Conservation (phyloP, 1,140 invertebrate species). For the Drosophila nigrodunni region DNA sequence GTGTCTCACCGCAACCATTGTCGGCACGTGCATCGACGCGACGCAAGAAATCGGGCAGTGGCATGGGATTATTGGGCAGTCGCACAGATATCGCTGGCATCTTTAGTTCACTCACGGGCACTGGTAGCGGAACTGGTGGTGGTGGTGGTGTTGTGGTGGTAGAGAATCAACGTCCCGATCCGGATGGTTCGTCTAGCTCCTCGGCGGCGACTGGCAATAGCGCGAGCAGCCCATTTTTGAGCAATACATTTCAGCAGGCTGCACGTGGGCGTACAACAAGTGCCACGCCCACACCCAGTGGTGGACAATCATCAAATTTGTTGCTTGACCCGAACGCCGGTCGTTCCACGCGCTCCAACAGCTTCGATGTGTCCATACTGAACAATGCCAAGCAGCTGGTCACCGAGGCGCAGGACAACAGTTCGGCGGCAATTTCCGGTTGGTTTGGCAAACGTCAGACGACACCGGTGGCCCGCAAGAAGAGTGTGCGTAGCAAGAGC, state of each 20-base stretch:
- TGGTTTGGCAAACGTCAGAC: constrained; percentile 92
- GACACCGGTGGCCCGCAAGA: constrained; percentile 89
- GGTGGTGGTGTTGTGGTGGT: constrained; percentile 85
- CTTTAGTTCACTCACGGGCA: constrained; percentile 90
- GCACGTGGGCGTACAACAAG: constrained; percentile 78
- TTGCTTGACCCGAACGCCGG: constrained; percentile 80
- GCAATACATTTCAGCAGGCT: constrained; percentile 62
- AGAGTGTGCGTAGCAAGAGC: constrained; percentile 85
- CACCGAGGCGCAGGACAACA: constrained; percentile 84
- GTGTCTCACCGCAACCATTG: constrained; percentile 84
- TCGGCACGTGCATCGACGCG: constrained; percentile 66
- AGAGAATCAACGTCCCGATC: constrained; percentile 89
- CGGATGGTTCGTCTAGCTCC: constrained; percentile 66
- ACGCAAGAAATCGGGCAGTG: constrained; percentile 83
- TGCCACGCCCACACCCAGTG: constrained; percentile 69
- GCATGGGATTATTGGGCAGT: constrained; percentile 88
- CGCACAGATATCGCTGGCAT: constrained; percentile 90
- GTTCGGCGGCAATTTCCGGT: constrained; percentile 86
- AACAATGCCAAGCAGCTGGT: constrained; percentile 85
- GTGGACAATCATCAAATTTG: constrained; percentile 37
- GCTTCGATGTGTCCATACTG: constrained; percentile 91
- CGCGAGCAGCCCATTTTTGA: constrained; percentile 54
- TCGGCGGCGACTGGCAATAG: constrained; percentile 57
- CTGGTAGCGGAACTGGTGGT: constrained; percentile 86
- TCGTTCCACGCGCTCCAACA: constrained; percentile 89